phyloP scores from a whole-genome alignment of 35 echinoderm and acorn worm species.

The Apostichopus californicus region DNA sequence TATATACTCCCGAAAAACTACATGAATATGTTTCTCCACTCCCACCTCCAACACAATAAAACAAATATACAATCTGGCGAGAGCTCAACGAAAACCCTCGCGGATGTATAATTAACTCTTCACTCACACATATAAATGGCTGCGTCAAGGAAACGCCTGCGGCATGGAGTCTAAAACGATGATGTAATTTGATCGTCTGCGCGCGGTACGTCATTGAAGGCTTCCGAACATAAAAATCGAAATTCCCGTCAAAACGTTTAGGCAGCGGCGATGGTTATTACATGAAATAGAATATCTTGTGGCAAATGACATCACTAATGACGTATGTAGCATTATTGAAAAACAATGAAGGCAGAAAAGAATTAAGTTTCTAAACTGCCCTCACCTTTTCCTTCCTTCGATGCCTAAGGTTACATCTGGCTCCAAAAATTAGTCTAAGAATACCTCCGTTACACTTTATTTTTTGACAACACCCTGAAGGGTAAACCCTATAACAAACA shows the following conservation, averaged over 20 bases:
- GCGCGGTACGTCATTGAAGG: slow-evolving; percentile 32
- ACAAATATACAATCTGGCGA: neutral
- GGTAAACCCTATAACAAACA: slow-evolving; percentile 30
- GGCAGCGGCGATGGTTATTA: slow-evolving; percentile 22
- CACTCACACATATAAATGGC: slow-evolving; percentile 28
- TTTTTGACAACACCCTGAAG: slow-evolving; percentile 40
- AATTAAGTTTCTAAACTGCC: slow-evolving; percentile 34
- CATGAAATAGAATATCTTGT: slow-evolving; percentile 49
- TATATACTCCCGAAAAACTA: no score
- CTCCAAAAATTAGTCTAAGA: slow-evolving; percentile 26
- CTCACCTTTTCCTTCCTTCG: neutral
- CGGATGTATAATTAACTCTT: slow-evolving; percentile 31
- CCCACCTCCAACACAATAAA: no score
- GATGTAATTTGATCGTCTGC: slow-evolving; percentile 50
- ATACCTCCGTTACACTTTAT: slow-evolving; percentile 28
- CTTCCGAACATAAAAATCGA: slow-evolving; percentile 35
- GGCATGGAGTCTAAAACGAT: slow-evolving; percentile 33
- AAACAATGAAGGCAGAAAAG: neutral
- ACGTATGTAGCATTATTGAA: slow-evolving; percentile 9
- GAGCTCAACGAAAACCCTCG: neutral
- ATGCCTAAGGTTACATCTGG: slow-evolving; percentile 24
- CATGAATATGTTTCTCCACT: no score
- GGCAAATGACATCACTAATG: slow-evolving; percentile 47
- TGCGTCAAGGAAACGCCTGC: slow-evolving; percentile 37
- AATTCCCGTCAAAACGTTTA: slow-evolving; percentile 45